Conservation (phyloP, 92 coral and sea anemone species). For the Micromussa lordhowensis region DNA sequence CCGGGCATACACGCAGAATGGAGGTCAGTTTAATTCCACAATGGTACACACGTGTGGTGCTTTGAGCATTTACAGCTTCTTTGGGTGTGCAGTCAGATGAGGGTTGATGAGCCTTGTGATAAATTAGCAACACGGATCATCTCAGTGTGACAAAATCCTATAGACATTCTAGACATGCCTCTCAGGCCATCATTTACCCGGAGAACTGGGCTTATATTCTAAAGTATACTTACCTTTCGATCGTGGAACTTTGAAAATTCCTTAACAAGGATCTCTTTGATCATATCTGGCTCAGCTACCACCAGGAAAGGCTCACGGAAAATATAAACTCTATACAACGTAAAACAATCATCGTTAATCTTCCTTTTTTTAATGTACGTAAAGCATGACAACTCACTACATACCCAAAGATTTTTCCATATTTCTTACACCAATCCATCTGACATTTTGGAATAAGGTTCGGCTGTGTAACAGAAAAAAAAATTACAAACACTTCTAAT, state of each 20-base stretch:
- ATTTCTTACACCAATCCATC: constrained; percentile 40
- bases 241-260: constrained; percentile 60
- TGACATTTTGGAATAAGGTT: constrained; percentile 33
- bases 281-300: constrained; percentile 62
- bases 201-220: background rate
- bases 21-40: no score
- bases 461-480: constrained; percentile 12
- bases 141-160: background rate
- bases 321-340: constrained; percentile 17
- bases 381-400: background rate
- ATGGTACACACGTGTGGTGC: no score
- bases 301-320: constrained; percentile 47
- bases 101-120: background rate
- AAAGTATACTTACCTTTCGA: constrained; percentile 27
- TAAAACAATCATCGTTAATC: background rate
- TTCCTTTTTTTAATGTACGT: background rate
- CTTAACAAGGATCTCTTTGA: constrained; percentile 61
- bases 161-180: background rate
- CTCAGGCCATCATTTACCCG: background rate
- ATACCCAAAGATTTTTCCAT: constrained; percentile 60
- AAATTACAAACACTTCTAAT: background rate
- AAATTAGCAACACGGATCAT: background rate
- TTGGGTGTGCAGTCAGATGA: background rate
- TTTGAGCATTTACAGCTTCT: background rate
- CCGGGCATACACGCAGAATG: background rate